These are phyloP conservation scores for Campopleginae sp. DNA, from an alignment of 2,888 invertebrate species.

Conservation along the genomic window DNA sequence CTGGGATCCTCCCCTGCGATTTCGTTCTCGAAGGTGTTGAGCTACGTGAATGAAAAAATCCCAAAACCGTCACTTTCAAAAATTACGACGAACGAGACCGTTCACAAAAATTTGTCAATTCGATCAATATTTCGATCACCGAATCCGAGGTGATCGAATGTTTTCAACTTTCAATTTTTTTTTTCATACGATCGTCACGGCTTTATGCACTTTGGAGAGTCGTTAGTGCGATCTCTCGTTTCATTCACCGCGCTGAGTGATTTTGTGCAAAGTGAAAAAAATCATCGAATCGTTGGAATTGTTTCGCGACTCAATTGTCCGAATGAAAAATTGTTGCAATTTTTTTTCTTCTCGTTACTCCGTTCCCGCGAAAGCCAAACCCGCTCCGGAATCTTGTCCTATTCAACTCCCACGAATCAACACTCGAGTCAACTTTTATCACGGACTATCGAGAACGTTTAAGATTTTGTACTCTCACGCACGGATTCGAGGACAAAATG, in stretches of 20 bases:
- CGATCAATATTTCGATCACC: constrained; percentile 52
- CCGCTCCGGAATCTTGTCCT: not conserved
- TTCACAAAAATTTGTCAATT: constrained; percentile 20
- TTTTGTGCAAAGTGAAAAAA: constrained; percentile 13
- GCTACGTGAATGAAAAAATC: constrained; percentile 41
- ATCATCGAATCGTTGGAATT: constrained; percentile 43
- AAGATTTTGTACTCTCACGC: constrained; percentile 52
- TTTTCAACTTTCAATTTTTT: constrained; percentile 17
- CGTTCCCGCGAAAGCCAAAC: not conserved
- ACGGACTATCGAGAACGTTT: not conserved
- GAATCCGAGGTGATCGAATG: constrained; percentile 61
- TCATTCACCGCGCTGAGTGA: not conserved
- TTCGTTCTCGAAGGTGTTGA: constrained; percentile 67
- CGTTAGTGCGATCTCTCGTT: not conserved
- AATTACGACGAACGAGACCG: constrained; percentile 19
- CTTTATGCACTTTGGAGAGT: not conserved
- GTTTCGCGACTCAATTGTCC: not conserved
- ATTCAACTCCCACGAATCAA: not conserved
- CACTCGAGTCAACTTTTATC: not conserved
- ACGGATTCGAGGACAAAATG: constrained; percentile 62
- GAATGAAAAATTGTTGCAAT: not conserved
- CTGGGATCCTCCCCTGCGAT: constrained; percentile 59
- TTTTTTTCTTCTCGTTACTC: not conserved
- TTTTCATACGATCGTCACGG: not conserved
- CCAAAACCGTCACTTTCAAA: constrained; percentile 12